phyloP scores from a whole-genome alignment of 2,888 invertebrate species.

The Lucinisca nassula region DNA sequence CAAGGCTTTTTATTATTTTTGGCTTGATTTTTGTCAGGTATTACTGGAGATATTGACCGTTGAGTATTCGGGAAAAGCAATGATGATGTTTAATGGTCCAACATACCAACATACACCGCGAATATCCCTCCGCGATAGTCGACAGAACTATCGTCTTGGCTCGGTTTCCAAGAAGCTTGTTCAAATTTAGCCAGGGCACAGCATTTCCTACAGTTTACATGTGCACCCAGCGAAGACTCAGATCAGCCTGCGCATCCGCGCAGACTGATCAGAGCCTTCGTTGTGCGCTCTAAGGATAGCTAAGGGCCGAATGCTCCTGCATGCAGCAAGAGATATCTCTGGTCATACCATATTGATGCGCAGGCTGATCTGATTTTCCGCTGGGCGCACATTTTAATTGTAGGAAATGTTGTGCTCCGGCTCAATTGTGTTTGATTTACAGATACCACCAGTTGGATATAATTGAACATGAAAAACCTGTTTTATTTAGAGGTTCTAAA shows the following conservation, averaged over 20 bases:
- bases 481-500: slow-evolving; percentile 6
- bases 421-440: not conserved
- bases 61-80: not conserved
- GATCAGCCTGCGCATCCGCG: too few species aligned
- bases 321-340: too few species aligned
- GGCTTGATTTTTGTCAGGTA: slow-evolving; percentile 44
- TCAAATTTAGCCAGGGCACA: too few species aligned
- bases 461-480: slow-evolving; percentile 7
- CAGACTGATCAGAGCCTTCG: too few species aligned
- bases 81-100: not conserved
- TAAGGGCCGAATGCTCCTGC: too few species aligned
- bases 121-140: not conserved
- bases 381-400: too few species aligned
- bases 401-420: too few species aligned
- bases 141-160: not conserved
- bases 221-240: too few species aligned
- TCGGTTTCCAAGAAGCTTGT: not conserved
- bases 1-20: slow-evolving; percentile 38
- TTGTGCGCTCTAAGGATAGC: too few species aligned
- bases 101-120: not conserved
- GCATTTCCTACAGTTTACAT: too few species aligned
- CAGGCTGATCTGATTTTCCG: too few species aligned
- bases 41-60: not conserved
- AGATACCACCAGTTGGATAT: not conserved
- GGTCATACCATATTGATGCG: too few species aligned